Conservation (phyloP, 2,113 vertebrate species). For the Arizona elegans region DNA sequence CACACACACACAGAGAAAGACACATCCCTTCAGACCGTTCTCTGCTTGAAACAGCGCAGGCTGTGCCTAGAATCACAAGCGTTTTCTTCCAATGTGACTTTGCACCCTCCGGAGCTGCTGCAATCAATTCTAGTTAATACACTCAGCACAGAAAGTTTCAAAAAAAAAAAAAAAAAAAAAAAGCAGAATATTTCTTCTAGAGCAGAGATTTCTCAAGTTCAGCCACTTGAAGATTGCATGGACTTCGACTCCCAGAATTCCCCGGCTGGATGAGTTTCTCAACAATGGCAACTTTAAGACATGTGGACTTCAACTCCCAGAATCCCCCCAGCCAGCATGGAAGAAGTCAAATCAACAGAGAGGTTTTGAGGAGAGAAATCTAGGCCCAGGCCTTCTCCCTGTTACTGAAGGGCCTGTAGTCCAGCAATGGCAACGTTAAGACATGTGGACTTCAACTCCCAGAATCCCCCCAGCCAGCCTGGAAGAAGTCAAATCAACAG, state of each 20-base stretch:
- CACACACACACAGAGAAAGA: too few relatives aligned
- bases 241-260: not conserved
- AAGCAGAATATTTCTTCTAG: not conserved
- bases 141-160: not conserved
- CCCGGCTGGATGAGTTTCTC: too few relatives aligned
- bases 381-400: too few relatives aligned
- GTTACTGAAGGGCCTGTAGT: too few relatives aligned
- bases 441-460: too few relatives aligned
- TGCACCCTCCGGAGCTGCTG: not conserved
- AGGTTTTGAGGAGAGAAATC: too few relatives aligned
- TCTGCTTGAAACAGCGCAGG: not conserved
- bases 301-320: too few relatives aligned
- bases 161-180: not conserved
- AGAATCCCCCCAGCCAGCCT: too few relatives aligned
- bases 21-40: not conserved
- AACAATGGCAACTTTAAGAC: not conserved
- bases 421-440: too few relatives aligned
- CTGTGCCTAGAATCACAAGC: not conserved
- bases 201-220: not conserved
- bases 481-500: too few relatives aligned
- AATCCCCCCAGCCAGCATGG: too few relatives aligned
- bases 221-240: not conserved
- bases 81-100: not conserved
- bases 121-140: not conserved
- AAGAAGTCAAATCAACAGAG: too few relatives aligned